Conservation (phyloP, 2,113 vertebrate genomes). For the Lonchura striata region DNA sequence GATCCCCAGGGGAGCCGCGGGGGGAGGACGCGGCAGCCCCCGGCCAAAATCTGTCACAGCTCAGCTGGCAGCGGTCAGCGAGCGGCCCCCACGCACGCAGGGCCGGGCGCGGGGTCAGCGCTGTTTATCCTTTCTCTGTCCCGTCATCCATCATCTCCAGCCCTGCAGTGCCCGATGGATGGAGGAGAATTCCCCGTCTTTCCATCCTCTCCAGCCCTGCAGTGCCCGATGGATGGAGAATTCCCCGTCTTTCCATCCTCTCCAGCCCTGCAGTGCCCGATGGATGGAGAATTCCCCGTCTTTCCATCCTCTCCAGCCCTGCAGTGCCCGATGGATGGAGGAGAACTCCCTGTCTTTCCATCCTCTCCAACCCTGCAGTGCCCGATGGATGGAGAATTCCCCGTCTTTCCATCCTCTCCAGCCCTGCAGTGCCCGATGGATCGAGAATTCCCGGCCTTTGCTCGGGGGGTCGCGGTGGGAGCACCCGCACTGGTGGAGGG, state of each 20-base stretch:
- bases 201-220: neutral
- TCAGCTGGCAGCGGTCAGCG: neutral
- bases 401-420: neutral
- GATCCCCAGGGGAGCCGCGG: neutral
- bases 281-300: no score
- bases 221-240: no score
- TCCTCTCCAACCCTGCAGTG: neutral
- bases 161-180: fast-evolving
- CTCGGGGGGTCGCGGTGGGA: neutral
- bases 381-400: no score
- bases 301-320: neutral
- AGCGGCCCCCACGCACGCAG: neutral
- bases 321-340: no score
- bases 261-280: fast-evolving
- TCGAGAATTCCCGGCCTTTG: fast-evolving
- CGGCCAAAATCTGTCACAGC: neutral
- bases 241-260: no score
- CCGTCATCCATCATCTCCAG: neutral
- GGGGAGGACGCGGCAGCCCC: neutral
- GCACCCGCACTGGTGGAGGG: fast-evolving
- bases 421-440: fast-evolving
- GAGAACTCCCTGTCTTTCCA: no score
- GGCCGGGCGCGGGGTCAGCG: neutral
- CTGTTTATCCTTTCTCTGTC: neutral
- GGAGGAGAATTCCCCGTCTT: no score